phyloP scores from a whole-genome alignment of 2,888 invertebrate species.

The Meganola albula region DNA sequence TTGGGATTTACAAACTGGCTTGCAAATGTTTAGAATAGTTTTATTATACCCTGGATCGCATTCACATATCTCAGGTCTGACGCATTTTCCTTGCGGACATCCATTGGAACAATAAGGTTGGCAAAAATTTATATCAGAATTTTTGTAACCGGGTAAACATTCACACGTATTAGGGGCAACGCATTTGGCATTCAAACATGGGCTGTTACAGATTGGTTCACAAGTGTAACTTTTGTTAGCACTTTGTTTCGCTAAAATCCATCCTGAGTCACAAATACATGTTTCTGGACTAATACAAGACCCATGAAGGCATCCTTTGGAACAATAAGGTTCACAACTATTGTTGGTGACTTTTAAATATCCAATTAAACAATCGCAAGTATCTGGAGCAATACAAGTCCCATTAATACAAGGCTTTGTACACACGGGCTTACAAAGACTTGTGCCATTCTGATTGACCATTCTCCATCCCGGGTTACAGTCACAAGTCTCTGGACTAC shows the following conservation, averaged over 20 bases:
- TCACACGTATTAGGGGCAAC: constrained; percentile 13
- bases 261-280: constrained; percentile 9
- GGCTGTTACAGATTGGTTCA: constrained; percentile 5
- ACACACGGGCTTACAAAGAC: constrained; percentile 11
- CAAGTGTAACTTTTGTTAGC: not conserved
- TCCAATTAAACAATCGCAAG: constrained; percentile 12
- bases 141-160: constrained; percentile 7
- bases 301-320: constrained; percentile 6
- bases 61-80: constrained; percentile 7
- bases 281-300: constrained; percentile 6
- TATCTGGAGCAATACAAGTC: constrained; percentile 9
- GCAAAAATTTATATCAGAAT: constrained; percentile 5
- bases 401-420: constrained; percentile 8
- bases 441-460: not conserved
- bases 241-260: not conserved
- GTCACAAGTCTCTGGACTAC: constrained; percentile 12
- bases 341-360: not conserved
- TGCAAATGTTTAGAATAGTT: not conserved
- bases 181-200: constrained; percentile 10
- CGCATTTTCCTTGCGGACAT: constrained; percentile 7
- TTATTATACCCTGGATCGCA: constrained; percentile 9
- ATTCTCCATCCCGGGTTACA: constrained; percentile 14
- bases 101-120: constrained; percentile 8
- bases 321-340: constrained; percentile 8
- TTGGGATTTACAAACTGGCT: constrained; percentile 5